Conservation (phyloP, 2,113 vertebrate genomes). For the Hucho hucho region DNA sequence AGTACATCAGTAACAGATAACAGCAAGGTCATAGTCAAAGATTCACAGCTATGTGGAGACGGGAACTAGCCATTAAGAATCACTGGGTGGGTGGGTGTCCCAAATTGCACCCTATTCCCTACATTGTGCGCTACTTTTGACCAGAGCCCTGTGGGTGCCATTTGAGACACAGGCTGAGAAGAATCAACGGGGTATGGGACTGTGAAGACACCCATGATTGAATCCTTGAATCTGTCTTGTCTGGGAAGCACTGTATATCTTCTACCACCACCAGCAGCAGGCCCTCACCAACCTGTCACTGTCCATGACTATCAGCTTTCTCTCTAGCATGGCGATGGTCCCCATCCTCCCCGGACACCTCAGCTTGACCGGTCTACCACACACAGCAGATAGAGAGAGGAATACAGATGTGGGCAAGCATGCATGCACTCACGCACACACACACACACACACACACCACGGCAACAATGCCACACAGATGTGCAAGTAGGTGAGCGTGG, state of each 20-base stretch:
- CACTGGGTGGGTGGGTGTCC: conserved; percentile 13
- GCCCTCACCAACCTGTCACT: conserved; percentile 44
- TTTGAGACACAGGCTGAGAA: neutral
- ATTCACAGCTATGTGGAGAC: conserved; percentile 49
- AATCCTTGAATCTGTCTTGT: neutral
- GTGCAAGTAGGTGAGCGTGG: no score
- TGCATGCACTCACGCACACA: conserved; percentile 29
- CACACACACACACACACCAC: conserved; percentile 29
- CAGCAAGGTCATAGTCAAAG: conserved; percentile 57
- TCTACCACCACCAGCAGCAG: conserved; percentile 25
- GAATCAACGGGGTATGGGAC: no score
- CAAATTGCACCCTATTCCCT: no score
- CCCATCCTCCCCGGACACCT: neutral
- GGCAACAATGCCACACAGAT: no score
- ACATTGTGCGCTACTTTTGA: no score
- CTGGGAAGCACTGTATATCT: neutral
- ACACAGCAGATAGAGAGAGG: neutral
- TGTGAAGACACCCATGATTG: conserved; percentile 26
- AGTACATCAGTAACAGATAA: conserved; percentile 16
- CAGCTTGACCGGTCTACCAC: neutral
- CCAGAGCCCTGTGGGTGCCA: conserved; percentile 2
- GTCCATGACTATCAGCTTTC: conserved; percentile 37
- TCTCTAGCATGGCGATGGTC: conserved; percentile 44
- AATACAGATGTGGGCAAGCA: conserved; percentile 15
- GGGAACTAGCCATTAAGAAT: conserved; percentile 27